These are phyloP conservation scores for Perca flavescens DNA, from an alignment of 2,113 vertebrate genomes.

Conservation along the genomic window DNA sequence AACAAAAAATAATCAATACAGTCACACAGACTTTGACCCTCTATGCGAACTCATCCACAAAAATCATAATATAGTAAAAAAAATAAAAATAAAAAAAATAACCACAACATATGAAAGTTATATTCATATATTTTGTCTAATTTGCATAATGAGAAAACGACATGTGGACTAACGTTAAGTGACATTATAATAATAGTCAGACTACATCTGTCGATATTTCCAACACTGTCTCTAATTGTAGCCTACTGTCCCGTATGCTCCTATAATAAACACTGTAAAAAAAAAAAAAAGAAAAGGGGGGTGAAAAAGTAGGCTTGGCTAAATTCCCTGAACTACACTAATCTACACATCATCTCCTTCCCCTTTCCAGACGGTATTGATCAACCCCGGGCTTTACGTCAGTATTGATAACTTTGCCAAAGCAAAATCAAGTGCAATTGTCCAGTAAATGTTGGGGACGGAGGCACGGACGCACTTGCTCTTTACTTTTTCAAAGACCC, in stretches of 20 bases:
- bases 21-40: neutral
- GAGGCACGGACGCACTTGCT: slow-evolving; percentile 60
- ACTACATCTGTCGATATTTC: slow-evolving; percentile 39
- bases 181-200: slow-evolving; percentile 15
- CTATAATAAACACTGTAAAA: slow-evolving; percentile 52
- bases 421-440: slow-evolving; percentile 88
- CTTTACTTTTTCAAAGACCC: slow-evolving; percentile 57
- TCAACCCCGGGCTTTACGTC: slow-evolving; percentile 86
- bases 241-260: slow-evolving; percentile 23
- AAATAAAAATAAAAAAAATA: neutral
- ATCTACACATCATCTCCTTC: slow-evolving; percentile 81
- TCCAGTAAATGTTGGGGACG: slow-evolving; percentile 78
- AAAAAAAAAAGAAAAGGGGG: slow-evolving; percentile 18
- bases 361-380: slow-evolving; percentile 87
- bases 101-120: neutral
- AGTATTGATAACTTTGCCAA: slow-evolving; percentile 92
- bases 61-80: neutral
- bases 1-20: neutral
- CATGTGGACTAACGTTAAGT: slow-evolving; percentile 8
- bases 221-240: slow-evolving; percentile 35
- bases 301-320: slow-evolving; percentile 72
- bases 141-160: slow-evolving; percentile 17
- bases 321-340: slow-evolving; percentile 76
- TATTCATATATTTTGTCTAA: neutral
- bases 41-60: neutral